phyloP scores from a whole-genome alignment of 2,797 vertebrate genomes.

The Cossypha polioptera region DNA sequence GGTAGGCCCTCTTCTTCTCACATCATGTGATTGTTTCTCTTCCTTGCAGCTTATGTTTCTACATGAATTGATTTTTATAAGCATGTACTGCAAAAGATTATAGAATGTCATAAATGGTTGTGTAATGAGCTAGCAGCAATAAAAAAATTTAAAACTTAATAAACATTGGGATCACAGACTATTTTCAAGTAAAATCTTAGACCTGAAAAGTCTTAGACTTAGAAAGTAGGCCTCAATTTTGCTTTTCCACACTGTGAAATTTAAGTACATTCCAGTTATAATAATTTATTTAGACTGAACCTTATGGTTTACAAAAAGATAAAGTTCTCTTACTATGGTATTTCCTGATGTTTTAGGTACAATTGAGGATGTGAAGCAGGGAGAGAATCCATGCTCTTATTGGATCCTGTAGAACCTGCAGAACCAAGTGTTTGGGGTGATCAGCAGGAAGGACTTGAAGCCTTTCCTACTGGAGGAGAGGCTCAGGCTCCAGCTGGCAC shows the following conservation, averaged over 20 bases:
- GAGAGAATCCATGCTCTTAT: background rate
- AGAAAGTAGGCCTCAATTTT: background rate
- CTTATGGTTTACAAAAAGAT: conserved; percentile 1
- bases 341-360: conserved; percentile 7
- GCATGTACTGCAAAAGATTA: conserved; percentile 13
- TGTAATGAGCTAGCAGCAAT: conserved; percentile 43
- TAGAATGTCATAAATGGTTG: conserved; percentile 42
- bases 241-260: conserved; percentile 28
- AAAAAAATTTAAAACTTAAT: conserved; percentile 9
- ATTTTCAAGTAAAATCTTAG: conserved; percentile 22
- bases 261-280: conserved; percentile 42
- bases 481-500: background rate
- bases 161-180: conserved; percentile 17
- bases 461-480: conserved; percentile 24
- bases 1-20: background rate
- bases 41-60: background rate
- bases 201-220: background rate
- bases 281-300: conserved; percentile 27
- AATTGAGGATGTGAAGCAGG: background rate
- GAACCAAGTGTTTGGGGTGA: conserved; percentile 44
- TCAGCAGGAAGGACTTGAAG: conserved; percentile 58
- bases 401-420: background rate
- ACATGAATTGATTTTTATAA: background rate
- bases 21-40: background rate
- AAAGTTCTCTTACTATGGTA: conserved; percentile 1